Conservation (phyloP, 92 coral and sea anemone species). For the Desmophyllum pertusum region DNA sequence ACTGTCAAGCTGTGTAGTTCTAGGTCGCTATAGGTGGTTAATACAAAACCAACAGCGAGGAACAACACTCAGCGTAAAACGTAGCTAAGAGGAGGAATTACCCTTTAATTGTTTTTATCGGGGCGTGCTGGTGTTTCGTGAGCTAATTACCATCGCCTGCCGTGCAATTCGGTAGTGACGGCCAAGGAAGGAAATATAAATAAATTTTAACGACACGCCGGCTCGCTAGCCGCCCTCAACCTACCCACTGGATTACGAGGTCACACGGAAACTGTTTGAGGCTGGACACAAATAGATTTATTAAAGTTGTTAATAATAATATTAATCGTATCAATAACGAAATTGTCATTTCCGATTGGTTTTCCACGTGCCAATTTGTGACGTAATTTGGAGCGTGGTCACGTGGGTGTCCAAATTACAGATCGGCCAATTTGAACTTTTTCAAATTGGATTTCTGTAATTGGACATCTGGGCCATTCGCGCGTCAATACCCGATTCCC, state of each 20-base stretch:
- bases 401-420: too few species aligned
- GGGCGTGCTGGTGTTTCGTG: neutral
- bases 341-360: too few species aligned
- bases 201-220: neutral
- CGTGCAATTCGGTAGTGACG: neutral
- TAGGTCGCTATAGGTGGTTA: neutral
- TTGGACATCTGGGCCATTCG: too few species aligned
- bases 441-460: too few species aligned
- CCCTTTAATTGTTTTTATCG: neutral
- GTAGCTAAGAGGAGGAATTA: neutral
- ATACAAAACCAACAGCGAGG: neutral
- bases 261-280: neutral
- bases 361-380: too few species aligned
- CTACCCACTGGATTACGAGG: neutral
- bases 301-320: too few species aligned
- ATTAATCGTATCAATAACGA: too few species aligned
- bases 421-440: too few species aligned
- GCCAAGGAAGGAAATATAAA: slow-evolving; percentile 18
- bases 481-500: too few species aligned
- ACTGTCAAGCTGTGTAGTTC: neutral
- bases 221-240: neutral
- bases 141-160: neutral
- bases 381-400: too few species aligned
- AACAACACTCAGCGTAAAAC: neutral
- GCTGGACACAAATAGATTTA: neutral